Evolutionary conservation across 2,113 vertebrate species (phyloP).

Genomic region (Amia ocellicauda): DNA sequence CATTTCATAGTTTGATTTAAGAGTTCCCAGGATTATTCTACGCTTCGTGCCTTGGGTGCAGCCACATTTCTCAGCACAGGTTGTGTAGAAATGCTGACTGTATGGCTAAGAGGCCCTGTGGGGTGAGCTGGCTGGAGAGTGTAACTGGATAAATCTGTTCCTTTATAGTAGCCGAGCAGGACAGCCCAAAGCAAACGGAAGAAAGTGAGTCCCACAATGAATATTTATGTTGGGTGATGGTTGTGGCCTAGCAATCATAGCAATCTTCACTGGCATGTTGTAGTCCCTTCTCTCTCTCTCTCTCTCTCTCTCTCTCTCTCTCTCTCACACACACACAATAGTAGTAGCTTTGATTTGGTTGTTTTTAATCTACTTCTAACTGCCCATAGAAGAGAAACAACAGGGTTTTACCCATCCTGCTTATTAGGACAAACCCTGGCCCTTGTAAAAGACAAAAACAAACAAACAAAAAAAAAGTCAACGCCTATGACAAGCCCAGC

Average conservation of each 20-base stretch:
- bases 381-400: background rate
- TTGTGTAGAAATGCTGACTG: no score
- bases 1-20: no score
- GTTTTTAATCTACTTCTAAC: constrained; percentile 10
- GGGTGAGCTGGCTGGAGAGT: constrained; percentile 5
- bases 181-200: constrained; percentile 61
- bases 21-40: no score
- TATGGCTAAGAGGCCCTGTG: background rate
- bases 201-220: constrained; percentile 65
- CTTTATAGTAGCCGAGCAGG: constrained; percentile 62
- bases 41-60: no score
- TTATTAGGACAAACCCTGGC: background rate
- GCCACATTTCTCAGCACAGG: no score
- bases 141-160: constrained; percentile 60
- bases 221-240: constrained; percentile 55
- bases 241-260: constrained; percentile 16
- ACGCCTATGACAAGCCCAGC: background rate
- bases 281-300: background rate
- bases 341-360: constrained; percentile 20
- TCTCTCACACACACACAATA: no score
- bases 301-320: constrained; percentile 21
- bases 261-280: constrained; percentile 11
- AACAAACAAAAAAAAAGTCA: background rate
- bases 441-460: background rate
- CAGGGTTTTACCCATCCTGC: background rate